Evolutionary conservation across 2,797 vertebrate genomes (phyloP).

Genomic region (Sternotherus odoratus): DNA sequence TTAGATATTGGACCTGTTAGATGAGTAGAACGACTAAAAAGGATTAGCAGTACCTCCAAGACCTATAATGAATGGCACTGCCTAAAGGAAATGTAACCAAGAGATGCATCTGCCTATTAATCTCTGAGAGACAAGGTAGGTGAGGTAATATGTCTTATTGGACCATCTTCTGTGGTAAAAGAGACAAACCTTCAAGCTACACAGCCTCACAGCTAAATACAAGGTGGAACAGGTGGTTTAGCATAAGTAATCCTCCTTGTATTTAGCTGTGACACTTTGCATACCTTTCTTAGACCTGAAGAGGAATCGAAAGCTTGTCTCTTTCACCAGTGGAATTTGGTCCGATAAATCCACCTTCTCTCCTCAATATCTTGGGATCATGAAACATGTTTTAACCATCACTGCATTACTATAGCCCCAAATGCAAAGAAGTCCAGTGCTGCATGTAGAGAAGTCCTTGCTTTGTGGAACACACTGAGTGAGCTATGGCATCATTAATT

Average conservation of each 20-base stretch:
- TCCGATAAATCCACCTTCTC: not conserved
- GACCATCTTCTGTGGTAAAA: not conserved
- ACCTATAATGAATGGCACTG: not conserved
- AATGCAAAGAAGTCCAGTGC: not conserved
- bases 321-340: not conserved
- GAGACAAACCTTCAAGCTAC: not conserved
- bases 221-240: not conserved
- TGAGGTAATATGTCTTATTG: not conserved
- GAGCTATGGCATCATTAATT: not conserved
- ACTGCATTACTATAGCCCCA: not conserved
- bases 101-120: not conserved
- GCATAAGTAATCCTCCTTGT: not conserved
- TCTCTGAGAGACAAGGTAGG: not conserved
- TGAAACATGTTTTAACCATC: slow-evolving; percentile 3
- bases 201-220: not conserved
- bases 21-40: not conserved
- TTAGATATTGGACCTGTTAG: not conserved
- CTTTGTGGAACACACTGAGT: not conserved
- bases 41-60: not conserved
- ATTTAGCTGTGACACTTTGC: not conserved
- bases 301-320: not conserved
- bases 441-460: not conserved
- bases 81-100: not conserved
- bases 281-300: not conserved
- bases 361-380: not conserved